These are phyloP conservation scores for Lochmaea crataegi DNA, from an alignment of 2,888 invertebrate species.

Conservation along the genomic window DNA sequence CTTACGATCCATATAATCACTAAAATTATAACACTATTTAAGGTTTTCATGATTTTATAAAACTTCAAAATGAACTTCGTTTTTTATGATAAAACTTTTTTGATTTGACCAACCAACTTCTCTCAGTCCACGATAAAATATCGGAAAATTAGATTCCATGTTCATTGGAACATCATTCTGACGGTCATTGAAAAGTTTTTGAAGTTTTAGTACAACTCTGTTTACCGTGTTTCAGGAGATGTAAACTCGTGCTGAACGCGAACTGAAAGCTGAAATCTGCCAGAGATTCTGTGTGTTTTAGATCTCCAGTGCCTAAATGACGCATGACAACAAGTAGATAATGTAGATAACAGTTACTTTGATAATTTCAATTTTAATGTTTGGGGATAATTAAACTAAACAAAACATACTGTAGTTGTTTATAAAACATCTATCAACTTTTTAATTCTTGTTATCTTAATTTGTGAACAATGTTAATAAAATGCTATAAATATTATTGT, in stretches of 20 bases:
- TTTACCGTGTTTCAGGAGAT: conserved; percentile 5
- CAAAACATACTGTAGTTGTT: no score
- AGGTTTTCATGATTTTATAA: conserved; percentile 5
- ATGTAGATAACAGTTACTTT: not conserved
- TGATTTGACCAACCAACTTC: conserved; percentile 5
- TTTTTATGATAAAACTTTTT: not conserved
- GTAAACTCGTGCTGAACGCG: conserved; percentile 25
- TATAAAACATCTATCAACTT: no score
- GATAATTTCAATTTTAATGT: not conserved
- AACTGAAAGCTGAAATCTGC: conserved; percentile 33
- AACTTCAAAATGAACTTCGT: not conserved
- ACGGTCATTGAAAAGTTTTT: conserved; percentile 20
- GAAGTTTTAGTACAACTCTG: conserved; percentile 14
- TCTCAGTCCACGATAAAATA: not conserved
- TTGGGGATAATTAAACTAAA: not conserved
- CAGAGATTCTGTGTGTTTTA: conserved; percentile 30
- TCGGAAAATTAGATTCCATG: conserved; percentile 11
- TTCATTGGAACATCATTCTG: conserved; percentile 3
- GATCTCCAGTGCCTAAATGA: conserved; percentile 31
- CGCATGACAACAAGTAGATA: conserved; percentile 39
- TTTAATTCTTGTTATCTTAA: no score
- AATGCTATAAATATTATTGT: no score
- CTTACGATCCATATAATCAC: not conserved
- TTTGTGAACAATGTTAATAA: no score
- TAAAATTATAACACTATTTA: not conserved